phyloP scores from a whole-genome alignment of 1,140 invertebrate species.

The Hyles euphorbiae region DNA sequence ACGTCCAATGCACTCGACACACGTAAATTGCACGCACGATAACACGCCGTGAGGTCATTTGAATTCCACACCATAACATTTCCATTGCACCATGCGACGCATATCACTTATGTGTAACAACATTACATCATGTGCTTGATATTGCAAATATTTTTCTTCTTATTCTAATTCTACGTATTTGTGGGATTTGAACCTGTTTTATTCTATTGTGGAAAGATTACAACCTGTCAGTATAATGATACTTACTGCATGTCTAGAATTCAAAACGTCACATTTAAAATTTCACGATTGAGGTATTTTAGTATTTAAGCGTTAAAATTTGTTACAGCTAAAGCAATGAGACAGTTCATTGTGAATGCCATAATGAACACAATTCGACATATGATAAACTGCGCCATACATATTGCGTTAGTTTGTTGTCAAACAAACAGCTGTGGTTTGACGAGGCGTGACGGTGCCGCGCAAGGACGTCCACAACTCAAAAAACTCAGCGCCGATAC shows the following conservation, averaged over 20 bases:
- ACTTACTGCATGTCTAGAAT: too few relatives aligned
- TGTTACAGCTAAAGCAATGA: background rate
- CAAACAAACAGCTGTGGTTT: conserved; percentile 42
- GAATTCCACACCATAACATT: too few relatives aligned
- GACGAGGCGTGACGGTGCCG: conserved; percentile 35
- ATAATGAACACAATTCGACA: background rate
- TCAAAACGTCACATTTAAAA: too few relatives aligned
- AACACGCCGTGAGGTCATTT: conserved; percentile 6
- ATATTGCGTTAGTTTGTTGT: conserved; percentile 33
- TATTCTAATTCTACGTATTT: too few relatives aligned
- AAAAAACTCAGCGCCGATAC: conserved; percentile 21
- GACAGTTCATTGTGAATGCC: background rate
- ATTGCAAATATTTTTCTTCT: too few relatives aligned
- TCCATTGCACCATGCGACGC: background rate
- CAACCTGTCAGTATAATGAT: too few relatives aligned
- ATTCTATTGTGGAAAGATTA: too few relatives aligned
- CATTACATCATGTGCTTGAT: too few relatives aligned
- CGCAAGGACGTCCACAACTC: conserved; percentile 36
- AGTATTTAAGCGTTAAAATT: too few relatives aligned
- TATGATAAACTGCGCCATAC: conserved; percentile 15
- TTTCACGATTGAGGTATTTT: too few relatives aligned
- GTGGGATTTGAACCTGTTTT: too few relatives aligned
- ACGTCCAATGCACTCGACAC: conserved; percentile 28
- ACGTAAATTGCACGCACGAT: conserved; percentile 16
- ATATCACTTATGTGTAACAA: too few relatives aligned